These are phyloP conservation scores for Eurosta solidaginis DNA, from an alignment of 1,140 invertebrate species.

Conservation along the genomic window DNA sequence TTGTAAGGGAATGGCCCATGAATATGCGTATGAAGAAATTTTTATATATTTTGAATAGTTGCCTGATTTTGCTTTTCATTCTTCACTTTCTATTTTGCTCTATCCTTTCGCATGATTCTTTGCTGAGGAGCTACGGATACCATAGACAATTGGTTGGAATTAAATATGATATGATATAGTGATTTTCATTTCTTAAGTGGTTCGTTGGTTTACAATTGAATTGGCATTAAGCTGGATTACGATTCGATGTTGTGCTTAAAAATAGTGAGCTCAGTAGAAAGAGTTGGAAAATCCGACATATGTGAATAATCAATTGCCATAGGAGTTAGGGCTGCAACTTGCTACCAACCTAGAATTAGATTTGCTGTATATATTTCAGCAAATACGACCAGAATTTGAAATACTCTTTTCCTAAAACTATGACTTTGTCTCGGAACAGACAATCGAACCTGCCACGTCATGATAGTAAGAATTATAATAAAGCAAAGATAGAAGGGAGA, in stretches of 20 bases:
- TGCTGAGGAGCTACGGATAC: background rate
- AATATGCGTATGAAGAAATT: no score
- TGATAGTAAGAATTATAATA: no score
- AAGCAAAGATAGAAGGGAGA: no score
- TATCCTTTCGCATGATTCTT: conserved; percentile 1
- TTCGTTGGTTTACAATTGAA: conserved; percentile 31
- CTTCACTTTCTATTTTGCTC: background rate
- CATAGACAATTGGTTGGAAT: conserved; percentile 10
- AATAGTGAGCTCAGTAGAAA: background rate
- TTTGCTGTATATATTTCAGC: background rate
- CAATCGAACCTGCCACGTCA: no score
- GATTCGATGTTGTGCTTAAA: background rate
- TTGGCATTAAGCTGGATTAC: conserved; percentile 31
- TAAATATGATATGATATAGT: conserved; percentile 29
- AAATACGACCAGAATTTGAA: background rate
- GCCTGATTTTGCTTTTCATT: background rate
- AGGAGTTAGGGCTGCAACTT: background rate
- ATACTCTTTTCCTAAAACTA: background rate
- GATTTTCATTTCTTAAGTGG: conserved; percentile 28
- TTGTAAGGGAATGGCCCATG: no score
- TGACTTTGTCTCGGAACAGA: background rate
- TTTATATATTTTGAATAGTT: no score
- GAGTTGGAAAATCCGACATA: no score
- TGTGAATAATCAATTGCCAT: background rate
- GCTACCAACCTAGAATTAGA: background rate